Base-by-base conservation (phyloP, 2,888 invertebrate genomes). In the Operophtera brumata region DNA sequence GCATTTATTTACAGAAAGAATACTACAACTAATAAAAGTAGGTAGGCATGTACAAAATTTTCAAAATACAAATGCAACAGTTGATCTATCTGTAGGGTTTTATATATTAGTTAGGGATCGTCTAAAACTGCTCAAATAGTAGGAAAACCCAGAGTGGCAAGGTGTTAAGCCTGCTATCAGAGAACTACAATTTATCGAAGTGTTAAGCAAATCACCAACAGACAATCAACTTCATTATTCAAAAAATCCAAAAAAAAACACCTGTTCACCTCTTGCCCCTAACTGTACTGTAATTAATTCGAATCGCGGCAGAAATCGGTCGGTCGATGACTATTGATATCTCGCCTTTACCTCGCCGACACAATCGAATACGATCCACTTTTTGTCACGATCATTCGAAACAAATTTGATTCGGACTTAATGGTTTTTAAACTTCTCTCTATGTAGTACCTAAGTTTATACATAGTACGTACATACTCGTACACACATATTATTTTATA, bases 291-390 rank as follows among this genome's bases (percentile, higher is more conserved):
- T 79, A 86, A 87, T 87, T 86, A 87, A 86, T 84, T 86, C 80
- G 73, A 74, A 71, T 73, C 72, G 66, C 73, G 67, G 72, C 74
- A 70, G 64, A 65, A 75, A 71, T 71, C 69, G 73, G 71, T 73
- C 67, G 71, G 68, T 67, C 77, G 75, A 82, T 84, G 84, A 85
- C 86, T 84, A 82, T 84, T 86, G 85, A 84, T 82, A 86, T 84
- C 80, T 70, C 64, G 66, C 69, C 75, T 81, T 75, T 80, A 78
- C 75, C 61, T 71, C 74, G 80, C 86, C 84, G 86, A 81, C 86
- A 79, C 78, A 78, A 80, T 82, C 77, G 77, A 71, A 79, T 71
- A 71, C 71, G 77, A 84, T 82, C 78, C 75, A 80, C 69, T 86
- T 89, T 89, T 87, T 88, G 78, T 78, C 73, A 71, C 72, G 66